Evolutionary conservation across 2,797 vertebrate genomes (phyloP), one percentile per base, ranked within the genome.

Genomic region (Choloepus didactylus): DNA sequence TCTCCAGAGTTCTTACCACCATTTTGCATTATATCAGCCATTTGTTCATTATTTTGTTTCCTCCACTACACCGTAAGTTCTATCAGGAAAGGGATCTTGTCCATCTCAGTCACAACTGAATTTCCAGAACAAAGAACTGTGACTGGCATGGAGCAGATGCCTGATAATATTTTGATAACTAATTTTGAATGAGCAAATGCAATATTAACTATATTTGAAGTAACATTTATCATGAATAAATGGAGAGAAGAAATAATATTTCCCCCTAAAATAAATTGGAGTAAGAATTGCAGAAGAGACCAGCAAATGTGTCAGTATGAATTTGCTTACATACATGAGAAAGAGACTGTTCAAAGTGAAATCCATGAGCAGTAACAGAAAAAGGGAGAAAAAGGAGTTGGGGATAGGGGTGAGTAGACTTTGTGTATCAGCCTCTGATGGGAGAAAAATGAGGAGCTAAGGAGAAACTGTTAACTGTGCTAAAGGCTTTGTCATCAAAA

Each of bases 261-360:
- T 19, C 12, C 31, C n/a, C 25, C 29, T 18, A 44, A 25, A 11
- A 25, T 1, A 66, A 88, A 41, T 29, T 51, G 54, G 6, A 88
- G 31, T 62, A 76, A 76, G 76, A 66, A 54, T 38, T 77, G 14
- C 19, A 75, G n/a, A 27, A 41, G 25, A 67, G 46, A 79, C 27
- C 8, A 67, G 87, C 54, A 89, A 89, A 77, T 4, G 9, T 21
- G 2, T 87, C 41, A 49, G 59, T 25, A 54, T 77, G 23, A 79
- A 86, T 90, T 80, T 87, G 18, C 6, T 80, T 41, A 72, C 10
- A 86, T 46, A 46, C 23, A 72, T 72, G 44, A 70, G 21, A 85
- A 84, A 73, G 29, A 89, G 89, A 84, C 44, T 29, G 10, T 35
- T 75, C 41, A 75, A 46, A 75, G 56, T 46, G 21, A 90, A 94